These are phyloP conservation scores for Brenthis hecate DNA, from an alignment of 2,888 invertebrate genomes.

Conservation along the genomic window DNA sequence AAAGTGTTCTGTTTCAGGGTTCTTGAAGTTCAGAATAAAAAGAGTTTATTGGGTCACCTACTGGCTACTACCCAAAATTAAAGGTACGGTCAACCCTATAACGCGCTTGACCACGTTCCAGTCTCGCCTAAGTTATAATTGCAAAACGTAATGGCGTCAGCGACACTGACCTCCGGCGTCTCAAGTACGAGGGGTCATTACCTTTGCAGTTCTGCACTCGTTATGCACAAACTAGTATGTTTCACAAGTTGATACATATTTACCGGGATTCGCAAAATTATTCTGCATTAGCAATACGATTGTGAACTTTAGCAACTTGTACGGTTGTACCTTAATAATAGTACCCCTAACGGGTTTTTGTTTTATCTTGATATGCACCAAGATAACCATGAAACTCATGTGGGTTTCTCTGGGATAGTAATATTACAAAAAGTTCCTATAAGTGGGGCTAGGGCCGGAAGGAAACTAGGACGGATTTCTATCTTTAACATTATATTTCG, in stretches of 20 bases:
- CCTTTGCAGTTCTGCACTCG: conserved; percentile 45
- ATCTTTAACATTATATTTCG: too few relatives aligned
- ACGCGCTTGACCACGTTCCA: conserved; percentile 36
- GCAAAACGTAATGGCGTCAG: conserved; percentile 64
- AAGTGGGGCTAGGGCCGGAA: too few relatives aligned
- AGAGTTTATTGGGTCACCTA: background rate
- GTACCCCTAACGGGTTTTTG: too few relatives aligned
- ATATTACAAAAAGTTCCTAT: too few relatives aligned
- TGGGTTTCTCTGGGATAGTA: too few relatives aligned
- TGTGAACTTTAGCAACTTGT: background rate
- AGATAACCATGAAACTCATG: too few relatives aligned
- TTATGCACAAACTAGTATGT: conserved; percentile 42
- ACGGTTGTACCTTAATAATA: background rate
- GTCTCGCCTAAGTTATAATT: conserved; percentile 58
- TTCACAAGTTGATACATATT: conserved; percentile 18
- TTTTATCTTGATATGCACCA: too few relatives aligned
- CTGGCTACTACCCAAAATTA: background rate
- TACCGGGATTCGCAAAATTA: conserved; percentile 1
- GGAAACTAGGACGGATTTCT: too few relatives aligned
- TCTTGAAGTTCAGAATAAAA: background rate
- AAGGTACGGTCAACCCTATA: conserved; percentile 21
- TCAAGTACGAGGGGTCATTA: conserved; percentile 74
- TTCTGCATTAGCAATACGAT: conserved; percentile 5
- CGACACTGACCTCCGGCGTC: conserved; percentile 67
- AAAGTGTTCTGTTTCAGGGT: background rate